phyloP scores from a whole-genome alignment of 2,113 vertebrate genomes.

The Cromileptes altivelis region DNA sequence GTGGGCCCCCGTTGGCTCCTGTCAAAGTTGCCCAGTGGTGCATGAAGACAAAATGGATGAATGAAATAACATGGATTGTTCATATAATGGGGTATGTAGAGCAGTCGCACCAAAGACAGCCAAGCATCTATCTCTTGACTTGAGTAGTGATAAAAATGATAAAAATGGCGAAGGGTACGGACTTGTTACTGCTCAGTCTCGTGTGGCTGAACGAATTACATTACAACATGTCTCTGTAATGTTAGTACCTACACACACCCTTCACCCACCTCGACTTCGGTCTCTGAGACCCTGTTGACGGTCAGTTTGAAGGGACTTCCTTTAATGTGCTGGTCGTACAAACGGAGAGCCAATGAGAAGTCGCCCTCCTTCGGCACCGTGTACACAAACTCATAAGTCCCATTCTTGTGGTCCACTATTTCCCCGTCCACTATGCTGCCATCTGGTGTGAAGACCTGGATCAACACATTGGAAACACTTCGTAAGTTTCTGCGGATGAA shows the following conservation, averaged over 20 bases:
- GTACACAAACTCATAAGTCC: conserved; percentile 96
- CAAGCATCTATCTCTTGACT: too few relatives aligned
- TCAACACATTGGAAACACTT: fast-evolving
- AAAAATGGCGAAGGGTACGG: too few relatives aligned
- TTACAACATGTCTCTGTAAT: too few relatives aligned
- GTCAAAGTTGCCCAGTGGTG: too few relatives aligned
- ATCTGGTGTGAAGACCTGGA: conserved; percentile 91
- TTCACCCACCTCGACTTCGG: conserved; percentile 70
- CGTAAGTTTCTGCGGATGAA: fast-evolving
- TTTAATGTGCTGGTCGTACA: conserved; percentile 98
- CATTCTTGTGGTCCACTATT: conserved; percentile 97
- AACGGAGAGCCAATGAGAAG: conserved; percentile 93
- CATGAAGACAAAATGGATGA: too few relatives aligned
- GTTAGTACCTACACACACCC: background rate
- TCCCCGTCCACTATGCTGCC: conserved; percentile 96
- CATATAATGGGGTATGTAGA: too few relatives aligned
- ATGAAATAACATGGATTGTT: too few relatives aligned
- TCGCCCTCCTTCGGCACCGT: conserved; percentile 95
- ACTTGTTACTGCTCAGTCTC: too few relatives aligned
- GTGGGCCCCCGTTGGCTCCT: too few relatives aligned
- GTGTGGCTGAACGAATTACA: too few relatives aligned
- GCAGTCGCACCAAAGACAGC: too few relatives aligned
- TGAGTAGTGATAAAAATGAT: too few relatives aligned
- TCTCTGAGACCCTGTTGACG: conserved; percentile 88
- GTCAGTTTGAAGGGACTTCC: conserved; percentile 96